phyloP scores from a whole-genome alignment of 2,113 vertebrate genomes.

The Pachypanchax playfairii region DNA sequence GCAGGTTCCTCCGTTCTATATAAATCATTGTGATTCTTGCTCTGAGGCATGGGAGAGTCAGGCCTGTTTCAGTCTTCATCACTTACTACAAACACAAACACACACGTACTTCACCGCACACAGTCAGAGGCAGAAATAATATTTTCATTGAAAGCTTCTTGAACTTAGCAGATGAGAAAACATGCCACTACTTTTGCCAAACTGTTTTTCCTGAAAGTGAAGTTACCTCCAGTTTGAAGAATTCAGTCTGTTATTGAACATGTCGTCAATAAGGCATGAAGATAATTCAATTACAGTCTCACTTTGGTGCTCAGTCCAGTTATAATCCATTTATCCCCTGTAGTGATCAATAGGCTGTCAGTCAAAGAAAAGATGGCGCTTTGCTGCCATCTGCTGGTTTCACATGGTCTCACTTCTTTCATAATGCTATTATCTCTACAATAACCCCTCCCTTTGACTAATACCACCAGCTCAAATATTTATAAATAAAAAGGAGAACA shows the following conservation, averaged over 20 bases:
- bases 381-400: constrained; percentile 58
- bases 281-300: constrained; percentile 41
- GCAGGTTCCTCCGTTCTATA: constrained; percentile 25
- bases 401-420: constrained; percentile 18
- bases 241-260: constrained; percentile 27
- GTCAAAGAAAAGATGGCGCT: constrained; percentile 23
- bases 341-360: constrained; percentile 18
- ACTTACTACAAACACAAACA: constrained; percentile 12
- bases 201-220: constrained; percentile 38
- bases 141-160: constrained; percentile 65
- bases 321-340: constrained; percentile 43
- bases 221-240: constrained; percentile 21
- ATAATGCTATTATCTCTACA: too few relatives aligned
- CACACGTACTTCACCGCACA: constrained; percentile 24
- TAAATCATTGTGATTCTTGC: constrained; percentile 34
- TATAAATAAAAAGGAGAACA: too few relatives aligned
- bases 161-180: constrained; percentile 64
- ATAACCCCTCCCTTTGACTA: too few relatives aligned
- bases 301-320: constrained; percentile 29
- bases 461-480: too few relatives aligned
- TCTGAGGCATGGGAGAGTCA: constrained; percentile 35
- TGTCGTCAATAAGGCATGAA: constrained; percentile 38
- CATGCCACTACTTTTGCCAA: constrained; percentile 48
- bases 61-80: constrained; percentile 27
- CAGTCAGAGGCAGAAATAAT: constrained; percentile 64